Evolutionary conservation across 1,140 invertebrate genomes (phyloP), one percentile per base, ranked within the genome.

Genomic region (Atta cephalotes): DNA sequence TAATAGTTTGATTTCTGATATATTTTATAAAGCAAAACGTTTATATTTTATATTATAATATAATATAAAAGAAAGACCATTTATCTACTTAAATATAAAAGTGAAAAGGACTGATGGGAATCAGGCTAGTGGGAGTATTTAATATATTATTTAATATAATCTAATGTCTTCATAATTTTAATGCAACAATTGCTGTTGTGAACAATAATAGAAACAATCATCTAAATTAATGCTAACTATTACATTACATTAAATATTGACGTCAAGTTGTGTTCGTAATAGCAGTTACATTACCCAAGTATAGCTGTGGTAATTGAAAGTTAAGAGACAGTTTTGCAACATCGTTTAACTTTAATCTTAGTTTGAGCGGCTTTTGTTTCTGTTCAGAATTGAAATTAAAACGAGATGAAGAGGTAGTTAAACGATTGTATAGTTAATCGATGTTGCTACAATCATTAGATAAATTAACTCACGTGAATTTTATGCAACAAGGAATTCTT

Each of bases 291-390:
- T 58, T 49, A 53, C 0, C 14, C 70, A 63, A 84, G 68, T 84
- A 31, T 62, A 82, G 31, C 16, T 49, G 49, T 51, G 21, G 70
- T 35, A 74, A 68, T 74, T 35, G 56, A 10, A 9, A 74, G 66
- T 72, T 82, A 82, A 82, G 78, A 71, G 16, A 45, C 25, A 82
- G n/a, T 84, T 62, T 84, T 45, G 2, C 56, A 31, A 82, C 49
- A 16, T 58, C 49, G 56, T 28, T 62, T 51, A 62, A 76, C 39
- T 84, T 84, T 62, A 84, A 62, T 9, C 68, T 51, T 74, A 74
- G 68, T 62, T 84, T 72, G 56, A 18, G 4, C 25, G 25, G 14
- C 35, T 12, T 76, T 51, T 84, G 25, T 84, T 62, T 76, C 70
- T 63, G 18, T 51, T n/a, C 39, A 51, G 14, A 74, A 74, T 82